Percentiles rank a stretch among this genome's conserved stretches.
These are phyloP conservation scores for Philaethria dido DNA, from an alignment of 2,888 invertebrate genomes.

Conservation along the genomic window DNA sequence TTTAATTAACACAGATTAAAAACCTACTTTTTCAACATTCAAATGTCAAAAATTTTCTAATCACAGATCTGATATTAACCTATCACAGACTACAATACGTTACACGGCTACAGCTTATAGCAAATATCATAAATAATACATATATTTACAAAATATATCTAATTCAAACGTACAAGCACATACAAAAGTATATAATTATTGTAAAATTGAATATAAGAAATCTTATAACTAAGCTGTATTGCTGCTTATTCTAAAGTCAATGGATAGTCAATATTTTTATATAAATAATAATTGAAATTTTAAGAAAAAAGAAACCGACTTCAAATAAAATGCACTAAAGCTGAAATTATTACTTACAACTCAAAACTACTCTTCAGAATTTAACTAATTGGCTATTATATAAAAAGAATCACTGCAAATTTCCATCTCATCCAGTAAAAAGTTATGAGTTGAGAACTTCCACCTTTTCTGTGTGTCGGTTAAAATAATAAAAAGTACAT, in stretches of 20 bases:
- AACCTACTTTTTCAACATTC: conserved; percentile 47
- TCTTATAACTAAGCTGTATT: conserved; percentile 23
- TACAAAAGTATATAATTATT: conserved; percentile 34
- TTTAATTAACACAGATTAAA: conserved; percentile 29
- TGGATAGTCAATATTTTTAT: not conserved
- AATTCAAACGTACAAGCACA: conserved; percentile 28
- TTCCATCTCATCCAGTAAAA: no score
- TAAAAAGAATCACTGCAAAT: no score
- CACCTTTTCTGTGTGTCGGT: no score
- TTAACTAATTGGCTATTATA: no score
- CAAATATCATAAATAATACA: conserved; percentile 29
- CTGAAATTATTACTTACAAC: no score
- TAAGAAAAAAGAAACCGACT: no score
- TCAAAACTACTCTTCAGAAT: no score
- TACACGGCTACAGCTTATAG: conserved; percentile 30
- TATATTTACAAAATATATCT: conserved; percentile 34
- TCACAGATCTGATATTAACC: conserved; percentile 63
- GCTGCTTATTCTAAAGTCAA: conserved; percentile 9
- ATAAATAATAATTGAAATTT: not conserved
- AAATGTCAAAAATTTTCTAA: conserved; percentile 50
- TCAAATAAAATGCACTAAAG: no score
- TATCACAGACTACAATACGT: conserved; percentile 61
- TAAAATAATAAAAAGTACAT: no score
- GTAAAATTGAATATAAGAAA: conserved; percentile 32
- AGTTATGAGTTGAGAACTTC: no score